A percentile compares a stretch with the other conserved stretches of the same genome.
These are phyloP conservation scores for Trichacis sp. DNA, from an alignment of 2,888 invertebrate genomes.

Conservation along the genomic window DNA sequence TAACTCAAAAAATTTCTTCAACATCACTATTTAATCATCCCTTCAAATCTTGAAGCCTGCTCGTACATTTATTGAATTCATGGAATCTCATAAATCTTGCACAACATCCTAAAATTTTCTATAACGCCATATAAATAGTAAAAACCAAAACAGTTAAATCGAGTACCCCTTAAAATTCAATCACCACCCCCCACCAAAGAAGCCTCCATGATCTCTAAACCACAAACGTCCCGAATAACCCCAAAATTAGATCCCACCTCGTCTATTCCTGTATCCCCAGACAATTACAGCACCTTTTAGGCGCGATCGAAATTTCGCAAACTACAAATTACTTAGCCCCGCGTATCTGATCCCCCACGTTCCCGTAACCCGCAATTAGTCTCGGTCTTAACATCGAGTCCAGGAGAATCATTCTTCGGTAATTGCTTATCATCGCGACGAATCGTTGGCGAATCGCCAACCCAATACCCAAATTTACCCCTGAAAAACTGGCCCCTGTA, in stretches of 20 bases:
- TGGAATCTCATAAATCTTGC: too few relatives aligned
- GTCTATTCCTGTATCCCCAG: conserved; percentile 22
- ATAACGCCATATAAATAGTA: too few relatives aligned
- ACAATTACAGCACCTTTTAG: conserved; percentile 29
- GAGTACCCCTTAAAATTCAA: too few relatives aligned
- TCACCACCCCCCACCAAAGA: too few relatives aligned
- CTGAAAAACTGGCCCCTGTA: too few relatives aligned
- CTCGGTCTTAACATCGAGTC: conserved; percentile 30
- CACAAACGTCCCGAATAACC: neutral
- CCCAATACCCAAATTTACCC: neutral
- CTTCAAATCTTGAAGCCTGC: too few relatives aligned
- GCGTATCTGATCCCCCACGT: conserved; percentile 39
- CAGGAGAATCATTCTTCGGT: neutral
- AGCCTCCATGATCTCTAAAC: too few relatives aligned
- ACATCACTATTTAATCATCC: too few relatives aligned
- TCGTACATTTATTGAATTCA: too few relatives aligned
- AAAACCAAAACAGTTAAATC: too few relatives aligned
- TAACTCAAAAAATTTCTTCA: too few relatives aligned
- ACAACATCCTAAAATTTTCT: too few relatives aligned
- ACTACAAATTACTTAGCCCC: conserved; percentile 42
- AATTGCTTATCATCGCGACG: neutral
- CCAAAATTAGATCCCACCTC: neutral
- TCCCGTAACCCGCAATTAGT: conserved; percentile 38
- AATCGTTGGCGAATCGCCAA: neutral
- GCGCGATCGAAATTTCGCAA: conserved; percentile 42